Evolutionary conservation across 1,140 invertebrate species (phyloP).

Genomic region (Anoplophora glabripennis): DNA sequence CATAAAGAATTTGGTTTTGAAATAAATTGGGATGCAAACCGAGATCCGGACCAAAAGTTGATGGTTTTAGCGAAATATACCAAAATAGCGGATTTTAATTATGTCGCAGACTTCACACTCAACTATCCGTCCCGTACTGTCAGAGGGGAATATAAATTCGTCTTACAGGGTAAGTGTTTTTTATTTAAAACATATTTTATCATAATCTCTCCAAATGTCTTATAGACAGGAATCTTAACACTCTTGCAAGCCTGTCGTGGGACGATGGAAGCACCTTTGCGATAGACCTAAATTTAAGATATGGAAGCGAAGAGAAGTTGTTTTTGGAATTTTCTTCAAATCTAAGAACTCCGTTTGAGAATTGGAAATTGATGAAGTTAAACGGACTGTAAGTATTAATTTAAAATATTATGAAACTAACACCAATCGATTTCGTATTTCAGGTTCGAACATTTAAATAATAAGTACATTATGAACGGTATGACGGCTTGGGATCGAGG

Average conservation of each 20-base stretch:
- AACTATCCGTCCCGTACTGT: constrained; percentile 72
- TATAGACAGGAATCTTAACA: constrained; percentile 34
- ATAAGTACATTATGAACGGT: constrained; percentile 47
- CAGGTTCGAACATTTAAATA: constrained; percentile 48
- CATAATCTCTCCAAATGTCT: too few relatives aligned
- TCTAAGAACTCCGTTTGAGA: constrained; percentile 67
- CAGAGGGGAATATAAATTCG: constrained; percentile 59
- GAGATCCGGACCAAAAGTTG: constrained; percentile 71
- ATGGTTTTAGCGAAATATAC: constrained; percentile 54
- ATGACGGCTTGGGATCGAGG: constrained; percentile 58
- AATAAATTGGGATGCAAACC: constrained; percentile 78
- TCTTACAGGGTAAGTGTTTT: constrained; percentile 51
- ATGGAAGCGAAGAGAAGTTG: constrained; percentile 47
- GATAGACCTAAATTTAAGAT: constrained; percentile 53
- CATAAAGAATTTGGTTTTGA: constrained; percentile 65
- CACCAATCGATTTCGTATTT: constrained; percentile 16
- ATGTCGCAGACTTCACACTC: constrained; percentile 59
- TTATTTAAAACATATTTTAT: not conserved
- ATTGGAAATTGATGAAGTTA: constrained; percentile 69
- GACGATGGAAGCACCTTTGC: constrained; percentile 54
- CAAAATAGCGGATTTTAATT: constrained; percentile 55
- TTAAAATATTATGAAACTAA: constrained; percentile 1
- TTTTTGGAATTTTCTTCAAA: constrained; percentile 46
- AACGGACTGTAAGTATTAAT: constrained; percentile 55
- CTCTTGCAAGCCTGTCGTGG: constrained; percentile 54